Conservation (phyloP, 2,113 vertebrate species). For the Typhlomys cinereus region DNA sequence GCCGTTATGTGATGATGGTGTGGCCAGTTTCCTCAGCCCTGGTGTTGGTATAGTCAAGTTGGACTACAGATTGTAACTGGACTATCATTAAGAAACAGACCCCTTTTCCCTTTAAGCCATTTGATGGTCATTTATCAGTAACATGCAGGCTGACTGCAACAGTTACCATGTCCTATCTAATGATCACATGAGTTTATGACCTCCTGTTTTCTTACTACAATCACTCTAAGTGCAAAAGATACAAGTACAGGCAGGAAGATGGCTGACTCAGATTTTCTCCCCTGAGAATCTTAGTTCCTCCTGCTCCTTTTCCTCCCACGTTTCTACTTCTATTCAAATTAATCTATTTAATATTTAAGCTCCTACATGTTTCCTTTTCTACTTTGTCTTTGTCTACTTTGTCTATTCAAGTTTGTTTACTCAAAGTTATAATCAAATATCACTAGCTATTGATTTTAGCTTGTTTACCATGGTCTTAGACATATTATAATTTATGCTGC, state of each 20-base stretch:
- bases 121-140: no score
- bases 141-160: no score
- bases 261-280: neutral
- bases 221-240: neutral
- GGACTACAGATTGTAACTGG: no score
- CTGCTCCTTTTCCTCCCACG: neutral
- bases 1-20: no score
- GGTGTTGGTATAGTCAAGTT: no score
- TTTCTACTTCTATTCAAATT: neutral
- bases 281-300: neutral
- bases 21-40: no score
- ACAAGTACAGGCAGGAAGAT: neutral
- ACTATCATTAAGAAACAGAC: no score
- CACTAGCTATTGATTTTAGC: neutral
- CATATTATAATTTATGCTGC: neutral
- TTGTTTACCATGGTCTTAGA: neutral
- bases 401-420: no score
- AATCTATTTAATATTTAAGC: neutral
- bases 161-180: neutral
- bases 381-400: no score
- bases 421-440: neutral
- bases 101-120: no score
- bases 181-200: neutral
- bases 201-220: conserved; percentile 6
- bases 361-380: neutral